Base-by-base conservation (phyloP, 2,797 vertebrate species). In the Euphonia xanthogaster region DNA sequence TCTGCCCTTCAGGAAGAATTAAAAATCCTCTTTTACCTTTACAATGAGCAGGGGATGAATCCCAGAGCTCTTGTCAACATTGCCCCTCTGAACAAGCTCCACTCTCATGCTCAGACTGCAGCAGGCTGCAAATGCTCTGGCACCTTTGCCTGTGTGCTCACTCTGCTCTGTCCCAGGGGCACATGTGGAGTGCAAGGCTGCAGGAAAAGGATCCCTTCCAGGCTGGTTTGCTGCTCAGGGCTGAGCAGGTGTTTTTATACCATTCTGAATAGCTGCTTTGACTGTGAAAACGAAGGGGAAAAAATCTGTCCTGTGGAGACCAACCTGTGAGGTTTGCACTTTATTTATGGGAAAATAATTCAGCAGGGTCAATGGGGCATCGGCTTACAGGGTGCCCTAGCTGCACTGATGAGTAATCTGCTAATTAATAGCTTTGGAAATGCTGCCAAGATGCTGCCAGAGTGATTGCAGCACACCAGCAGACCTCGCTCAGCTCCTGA, bases 341-440 rank as follows among this genome's bases (percentile, higher is more conserved):
- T 92, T 92, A 92, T 83, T 96, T 92, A 87, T 75, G 63, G 80
- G 73, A 70, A 89, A 94, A 67, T 65, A 92, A 95, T 85, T 78
- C 86, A 83, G 22, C 27, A 44, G 84, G 72, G 94, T 93, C 88
- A 94, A 33, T 12, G 54, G 86, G 87, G 62, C 75, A 96, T 95
- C 57, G 5, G 72, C 78, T 90, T 94, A 78, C 86, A 94, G 65
- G 75, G 22, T 62, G 48, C 76, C 53, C 61, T n/a, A 25, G 54
- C 86, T 93, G 57, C 76, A 71, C 83, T 73, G 81, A 40, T 90
- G 83, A 96, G 66, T 94, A 91, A 96, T 86, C 88, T 94, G 63
- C 91, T 95, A 94, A 94, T 96, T 91, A 94, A 91, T 86, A 94
- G 85, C 73, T 88, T 86, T 94, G 87, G 71, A 89, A 91, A 88